Conservation (phyloP, 2,888 invertebrate species). For the Scotopteryx bipunctaria region DNA sequence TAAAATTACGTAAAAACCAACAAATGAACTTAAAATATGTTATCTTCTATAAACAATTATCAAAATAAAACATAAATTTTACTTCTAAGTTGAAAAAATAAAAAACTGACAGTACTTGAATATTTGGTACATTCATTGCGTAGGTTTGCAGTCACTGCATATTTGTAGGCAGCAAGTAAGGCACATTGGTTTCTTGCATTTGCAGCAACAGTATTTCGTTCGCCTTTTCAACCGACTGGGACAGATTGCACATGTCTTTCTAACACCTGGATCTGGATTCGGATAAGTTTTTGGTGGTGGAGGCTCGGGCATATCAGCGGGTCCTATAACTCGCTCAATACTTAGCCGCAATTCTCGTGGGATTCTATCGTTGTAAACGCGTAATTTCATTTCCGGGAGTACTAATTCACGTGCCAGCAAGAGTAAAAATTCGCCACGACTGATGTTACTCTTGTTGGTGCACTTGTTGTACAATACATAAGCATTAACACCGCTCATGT, state of each 20-base stretch:
- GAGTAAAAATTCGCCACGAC: slow-evolving; percentile 1
- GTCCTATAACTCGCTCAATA: slow-evolving; percentile 11
- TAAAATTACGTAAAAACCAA: neutral
- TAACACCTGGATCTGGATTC: neutral
- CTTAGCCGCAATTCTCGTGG: slow-evolving; percentile 10
- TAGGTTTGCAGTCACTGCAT: slow-evolving; percentile 10
- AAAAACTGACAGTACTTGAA: neutral
- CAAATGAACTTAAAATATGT: neutral
- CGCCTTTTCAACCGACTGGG: slow-evolving; percentile 20
- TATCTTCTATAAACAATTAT: slow-evolving; percentile 3
- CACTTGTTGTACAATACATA: too few relatives aligned
- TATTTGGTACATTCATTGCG: neutral
- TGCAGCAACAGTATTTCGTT: slow-evolving; percentile 11
- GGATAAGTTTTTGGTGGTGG: neutral
- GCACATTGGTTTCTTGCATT: slow-evolving; percentile 17
- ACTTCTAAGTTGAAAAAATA: neutral
- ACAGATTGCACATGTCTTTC: slow-evolving; percentile 18
- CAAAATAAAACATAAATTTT: neutral
- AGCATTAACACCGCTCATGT: too few relatives aligned
- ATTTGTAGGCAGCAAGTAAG: slow-evolving; percentile 19
- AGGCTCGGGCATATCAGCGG: neutral
- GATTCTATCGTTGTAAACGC: slow-evolving; percentile 8
- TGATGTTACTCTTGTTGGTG: neutral
- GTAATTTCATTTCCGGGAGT: slow-evolving; percentile 1
- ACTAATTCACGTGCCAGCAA: slow-evolving; percentile 6